A percentile compares a stretch with the other conserved stretches of the same genome.
These are phyloP conservation scores for Tangara arthus DNA, from an alignment of 2,797 vertebrate genomes.

Conservation along the genomic window DNA sequence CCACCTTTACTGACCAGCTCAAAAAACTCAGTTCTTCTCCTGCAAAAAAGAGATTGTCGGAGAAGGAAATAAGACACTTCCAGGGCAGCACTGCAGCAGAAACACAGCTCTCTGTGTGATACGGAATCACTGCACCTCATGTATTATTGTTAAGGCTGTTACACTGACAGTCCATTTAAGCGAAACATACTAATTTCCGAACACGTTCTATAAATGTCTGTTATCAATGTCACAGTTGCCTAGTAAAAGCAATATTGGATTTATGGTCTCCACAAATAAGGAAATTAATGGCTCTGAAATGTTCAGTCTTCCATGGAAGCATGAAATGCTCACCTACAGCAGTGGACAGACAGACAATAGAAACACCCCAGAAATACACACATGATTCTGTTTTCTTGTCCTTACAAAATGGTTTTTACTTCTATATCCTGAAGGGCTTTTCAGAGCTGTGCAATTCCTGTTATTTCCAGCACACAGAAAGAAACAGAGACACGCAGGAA, in stretches of 20 bases:
- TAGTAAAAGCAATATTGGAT: constrained; percentile 48
- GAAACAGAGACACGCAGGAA: neutral
- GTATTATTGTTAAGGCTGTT: constrained; percentile 68
- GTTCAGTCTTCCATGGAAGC: constrained; percentile 27
- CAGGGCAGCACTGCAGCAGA: constrained; percentile 41
- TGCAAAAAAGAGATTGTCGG: constrained; percentile 72
- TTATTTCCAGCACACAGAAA: neutral
- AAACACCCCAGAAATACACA: neutral
- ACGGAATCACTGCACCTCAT: constrained; percentile 32
- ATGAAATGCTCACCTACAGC: constrained; percentile 13
- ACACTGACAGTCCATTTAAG: constrained; percentile 73
- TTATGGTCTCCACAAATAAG: constrained; percentile 32
- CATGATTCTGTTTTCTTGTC: neutral
- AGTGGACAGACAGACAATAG: constrained; percentile 1
- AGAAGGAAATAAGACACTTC: constrained; percentile 42
- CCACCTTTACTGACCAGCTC: constrained; percentile 92
- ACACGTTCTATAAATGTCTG: constrained; percentile 56
- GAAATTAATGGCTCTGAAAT: constrained; percentile 47
- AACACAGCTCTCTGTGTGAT: constrained; percentile 32
- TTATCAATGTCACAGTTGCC: constrained; percentile 48
- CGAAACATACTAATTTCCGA: constrained; percentile 69
- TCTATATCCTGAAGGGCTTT: neutral
- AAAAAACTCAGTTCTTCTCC: constrained; percentile 93
- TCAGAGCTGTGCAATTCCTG: neutral
- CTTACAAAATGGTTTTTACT: neutral